phyloP scores from a whole-genome alignment of 2,797 vertebrate genomes.

The Toxotes lorentzi region DNA sequence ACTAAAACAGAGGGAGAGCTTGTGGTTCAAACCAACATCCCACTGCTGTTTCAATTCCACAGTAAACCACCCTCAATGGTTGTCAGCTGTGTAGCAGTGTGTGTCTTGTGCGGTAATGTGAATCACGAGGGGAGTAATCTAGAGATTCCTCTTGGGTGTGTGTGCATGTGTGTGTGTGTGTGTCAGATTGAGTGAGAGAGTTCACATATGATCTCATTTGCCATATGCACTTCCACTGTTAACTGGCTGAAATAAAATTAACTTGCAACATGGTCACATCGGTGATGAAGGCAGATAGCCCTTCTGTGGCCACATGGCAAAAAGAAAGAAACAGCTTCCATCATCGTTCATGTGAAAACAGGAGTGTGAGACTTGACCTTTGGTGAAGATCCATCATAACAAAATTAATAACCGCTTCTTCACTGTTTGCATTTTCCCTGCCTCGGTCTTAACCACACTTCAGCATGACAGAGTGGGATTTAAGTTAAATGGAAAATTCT shows the following conservation, averaged over 20 bases:
- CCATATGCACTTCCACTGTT: constrained; percentile 29
- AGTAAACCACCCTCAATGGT: constrained; percentile 55
- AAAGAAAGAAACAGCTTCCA: constrained; percentile 1
- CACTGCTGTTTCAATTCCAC: constrained; percentile 49
- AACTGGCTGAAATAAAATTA: constrained; percentile 29
- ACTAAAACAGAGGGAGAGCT: not conserved
- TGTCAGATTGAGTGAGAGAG: constrained; percentile 22
- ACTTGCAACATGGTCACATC: constrained; percentile 24
- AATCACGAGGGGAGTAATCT: constrained; percentile 74
- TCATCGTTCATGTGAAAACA: constrained; percentile 12
- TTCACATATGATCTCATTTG: constrained; percentile 37
- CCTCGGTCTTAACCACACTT: not conserved
- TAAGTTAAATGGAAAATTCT: not conserved
- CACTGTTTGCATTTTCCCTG: not conserved
- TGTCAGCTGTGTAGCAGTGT: constrained; percentile 72
- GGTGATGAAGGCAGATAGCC: constrained; percentile 37
- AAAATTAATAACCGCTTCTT: constrained; percentile 22
- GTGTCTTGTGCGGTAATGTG: constrained; percentile 71
- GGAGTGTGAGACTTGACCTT: constrained; percentile 39
- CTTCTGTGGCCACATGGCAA: constrained; percentile 38
- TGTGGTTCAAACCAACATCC: constrained; percentile 21
- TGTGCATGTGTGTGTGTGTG: constrained; percentile 5
- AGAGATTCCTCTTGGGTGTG: constrained; percentile 39
- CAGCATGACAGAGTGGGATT: constrained; percentile 26
- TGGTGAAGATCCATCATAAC: constrained; percentile 17